A percentile compares a stretch with the other conserved stretches of the same genome.
Conservation (phyloP, 2,888 invertebrate species). For the Stramonita haemastoma region DNA sequence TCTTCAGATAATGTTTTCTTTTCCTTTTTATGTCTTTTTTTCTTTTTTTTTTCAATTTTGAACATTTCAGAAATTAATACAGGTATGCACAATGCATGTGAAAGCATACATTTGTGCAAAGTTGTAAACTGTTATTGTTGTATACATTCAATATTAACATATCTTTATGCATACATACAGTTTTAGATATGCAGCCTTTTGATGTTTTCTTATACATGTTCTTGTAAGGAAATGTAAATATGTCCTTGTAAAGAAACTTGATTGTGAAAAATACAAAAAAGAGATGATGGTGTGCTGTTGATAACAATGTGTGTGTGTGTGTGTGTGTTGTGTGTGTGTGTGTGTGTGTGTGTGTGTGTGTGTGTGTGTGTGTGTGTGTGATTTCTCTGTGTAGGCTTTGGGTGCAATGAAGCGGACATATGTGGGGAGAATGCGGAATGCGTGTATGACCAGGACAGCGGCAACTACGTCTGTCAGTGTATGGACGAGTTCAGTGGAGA, state of each 20-base stretch:
- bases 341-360: conserved; percentile 17
- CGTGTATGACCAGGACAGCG: conserved; percentile 61
- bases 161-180: background rate
- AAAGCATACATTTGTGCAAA: too few species aligned
- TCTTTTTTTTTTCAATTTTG: background rate
- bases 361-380: conserved; percentile 8
- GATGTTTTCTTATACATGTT: background rate
- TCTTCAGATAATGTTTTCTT: background rate
- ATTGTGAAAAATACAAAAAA: background rate
- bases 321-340: background rate
- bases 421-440: conserved; percentile 75
- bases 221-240: background rate
- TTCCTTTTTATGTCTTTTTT: background rate
- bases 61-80: too few species aligned
- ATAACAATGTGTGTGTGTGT: background rate
- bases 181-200: background rate
- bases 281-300: background rate
- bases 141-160: background rate
- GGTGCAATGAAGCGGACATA: conserved; percentile 73
- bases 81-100: too few species aligned
- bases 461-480: conserved; percentile 72
- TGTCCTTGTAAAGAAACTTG: background rate
- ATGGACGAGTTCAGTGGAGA: conserved; percentile 75
- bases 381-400: conserved; percentile 60
- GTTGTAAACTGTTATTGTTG: too few species aligned